A percentile compares a stretch with the other conserved stretches of the same genome.
Evolutionary conservation across 1,140 invertebrate genomes (phyloP).

Genomic region (Helicoverpa zea): DNA sequence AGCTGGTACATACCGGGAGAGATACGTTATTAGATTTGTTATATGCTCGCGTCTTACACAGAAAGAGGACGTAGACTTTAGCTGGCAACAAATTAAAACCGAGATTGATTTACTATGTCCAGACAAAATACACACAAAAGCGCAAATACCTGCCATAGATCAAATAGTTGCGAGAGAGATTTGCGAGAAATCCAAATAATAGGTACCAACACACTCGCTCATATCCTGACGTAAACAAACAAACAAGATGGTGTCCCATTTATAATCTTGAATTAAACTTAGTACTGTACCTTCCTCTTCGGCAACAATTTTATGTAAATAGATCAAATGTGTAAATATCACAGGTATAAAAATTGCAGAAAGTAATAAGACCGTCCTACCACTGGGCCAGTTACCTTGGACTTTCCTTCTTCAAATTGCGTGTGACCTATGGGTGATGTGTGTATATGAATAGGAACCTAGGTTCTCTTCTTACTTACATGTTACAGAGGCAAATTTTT

Average conservation of each 20-base stretch:
- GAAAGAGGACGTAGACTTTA: constrained; percentile 91
- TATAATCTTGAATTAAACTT: too few species aligned
- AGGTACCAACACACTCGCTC: not conserved
- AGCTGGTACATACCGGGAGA: constrained; percentile 90
- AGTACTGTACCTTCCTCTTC: too few species aligned
- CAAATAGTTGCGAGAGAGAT: constrained; percentile 67
- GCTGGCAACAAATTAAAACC: constrained; percentile 93
- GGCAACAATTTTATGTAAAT: too few species aligned
- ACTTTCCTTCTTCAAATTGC: too few species aligned
- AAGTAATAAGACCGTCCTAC: too few species aligned
- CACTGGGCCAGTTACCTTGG: too few species aligned
- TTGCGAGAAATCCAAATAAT: constrained; percentile 84
- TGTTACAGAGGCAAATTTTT: constrained; percentile 3
- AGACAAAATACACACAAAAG: constrained; percentile 68
- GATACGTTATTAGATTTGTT: constrained; percentile 94
- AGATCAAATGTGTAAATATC: too few species aligned
- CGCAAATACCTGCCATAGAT: constrained; percentile 71
- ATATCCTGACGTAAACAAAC: too few species aligned
- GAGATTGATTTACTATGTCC: constrained; percentile 80
- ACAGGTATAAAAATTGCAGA: too few species aligned
- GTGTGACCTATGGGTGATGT: not conserved
- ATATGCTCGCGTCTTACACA: constrained; percentile 92
- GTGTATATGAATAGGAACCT: constrained; percentile 14
- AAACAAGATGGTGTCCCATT: too few species aligned
- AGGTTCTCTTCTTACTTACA: not conserved